Evolutionary conservation across 2,797 vertebrate species (phyloP), one percentile per base, ranked within the genome.

Genomic region (Scomberomorus guttatus): DNA sequence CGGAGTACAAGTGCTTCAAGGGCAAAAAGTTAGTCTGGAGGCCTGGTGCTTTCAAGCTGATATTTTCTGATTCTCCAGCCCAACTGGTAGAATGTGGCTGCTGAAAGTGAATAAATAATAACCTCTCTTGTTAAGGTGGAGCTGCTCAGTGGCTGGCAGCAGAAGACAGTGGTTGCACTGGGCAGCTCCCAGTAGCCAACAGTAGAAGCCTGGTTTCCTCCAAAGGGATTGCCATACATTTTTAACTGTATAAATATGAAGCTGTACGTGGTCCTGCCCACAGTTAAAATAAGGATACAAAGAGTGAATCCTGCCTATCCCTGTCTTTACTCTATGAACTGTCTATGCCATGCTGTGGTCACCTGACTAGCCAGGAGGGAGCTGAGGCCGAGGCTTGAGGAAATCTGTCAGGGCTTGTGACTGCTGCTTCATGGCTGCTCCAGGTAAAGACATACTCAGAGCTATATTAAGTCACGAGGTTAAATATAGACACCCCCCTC

Each of bases 381-480:
- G 14, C 22, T 4, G 17, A 9, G 7, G 10, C 9, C 14, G 18
- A 32, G 17, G 29, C 54, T 24, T 27, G 22, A 52, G 22, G 32
- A 39, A 48, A 51, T 18, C 10, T 76, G 27, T 73, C 39, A 24
- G 48, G 66, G 78, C 85, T 77, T 79, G 70, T 88, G 82, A 89
- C 55, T 61, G 56, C 50, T 84, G 60, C 69, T 85, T 70, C 62
- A 78, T 79, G 32, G 50, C 64, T 66, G 62, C 70, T 75, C 72
- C 85, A 91, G 86, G 81, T 84, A 78, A 86, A 84, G 77, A 50
- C 51, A 37, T 66, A 58, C 82, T 70, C 48, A 59, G 11, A 70
- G 63, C 77, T 89, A 89, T 83, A 82, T 85, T 79, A 87, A 81
- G 79, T 37, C n/a, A 58, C 10, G 11, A 4, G 66, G 67, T 82